Base-by-base conservation (phyloP, 2,797 vertebrate genomes). In the Chelon auratus region DNA sequence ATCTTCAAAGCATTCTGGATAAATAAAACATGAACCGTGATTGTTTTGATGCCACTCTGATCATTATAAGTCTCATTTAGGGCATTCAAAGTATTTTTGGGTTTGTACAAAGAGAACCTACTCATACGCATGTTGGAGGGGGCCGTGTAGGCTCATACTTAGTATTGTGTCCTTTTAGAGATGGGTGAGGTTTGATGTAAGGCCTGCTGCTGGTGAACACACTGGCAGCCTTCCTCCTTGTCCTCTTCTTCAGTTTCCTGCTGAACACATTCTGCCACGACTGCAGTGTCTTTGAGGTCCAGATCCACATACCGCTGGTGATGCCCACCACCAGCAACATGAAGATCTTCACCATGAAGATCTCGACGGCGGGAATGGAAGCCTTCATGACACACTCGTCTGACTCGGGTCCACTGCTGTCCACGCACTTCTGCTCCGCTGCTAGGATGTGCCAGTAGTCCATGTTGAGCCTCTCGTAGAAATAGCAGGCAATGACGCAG, bases 271-370 rank as follows among this genome's bases (percentile, higher is more conserved):
- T 95, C 91, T 98, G 97, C 98, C 98, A 99, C 5, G 98, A 98
- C 73, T 98, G 97, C 76, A 99, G 92, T 0, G 97, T 99, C 92
- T 99, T 99, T 70, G 97, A 97, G 30, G 97, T 99, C 98, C 98
- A 99, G 91, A 99, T 96, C 98, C 98, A 99, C 95, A 99, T 96
- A 47, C 98, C 97, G 6, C 98, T 98, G 13, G 98, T 99, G 90
- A 99, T 97, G 71, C 98, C 98, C 89, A 99, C 98, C 65, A 98
- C 96, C 85, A 99, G 75, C 45, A 98, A 91, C 98, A 99, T 99
- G 89, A 98, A 98, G 62, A 98, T 95, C 91, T 99, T 99, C 65
- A 99, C 96, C 97, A 99, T 97, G 90, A 99, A 99, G 86, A 99
- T 96, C 90, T 99, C 98, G 68, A 99, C 95, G 0, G 97, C 97